Percentiles rank a stretch among this genome's conserved stretches.
phyloP scores from a whole-genome alignment of 2,113 vertebrate genomes.

The Rissa tridactyla region DNA sequence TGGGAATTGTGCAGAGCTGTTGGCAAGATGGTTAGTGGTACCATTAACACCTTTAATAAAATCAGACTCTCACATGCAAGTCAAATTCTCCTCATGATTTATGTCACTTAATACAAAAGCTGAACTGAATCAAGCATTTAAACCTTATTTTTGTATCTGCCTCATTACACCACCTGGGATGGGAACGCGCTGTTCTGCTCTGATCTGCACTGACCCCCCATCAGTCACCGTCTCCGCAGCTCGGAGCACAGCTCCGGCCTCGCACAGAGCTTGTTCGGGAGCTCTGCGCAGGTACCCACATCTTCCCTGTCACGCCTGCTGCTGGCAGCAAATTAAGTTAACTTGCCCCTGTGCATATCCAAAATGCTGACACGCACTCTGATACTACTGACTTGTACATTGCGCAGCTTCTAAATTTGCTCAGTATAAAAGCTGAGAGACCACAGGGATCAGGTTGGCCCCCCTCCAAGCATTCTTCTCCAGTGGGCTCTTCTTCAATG shows the following conservation, averaged over 20 bases:
- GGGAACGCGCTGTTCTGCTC: neutral
- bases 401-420: neutral
- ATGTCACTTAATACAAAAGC: constrained; percentile 3
- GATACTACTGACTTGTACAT: neutral
- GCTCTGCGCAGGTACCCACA: neutral
- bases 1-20: neutral
- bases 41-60: neutral
- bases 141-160: constrained; percentile 21
- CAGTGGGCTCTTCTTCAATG: too few species aligned
- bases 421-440: too few species aligned
- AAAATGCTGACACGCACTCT: neutral
- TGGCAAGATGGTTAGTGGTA: neutral
- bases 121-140: constrained; percentile 27
- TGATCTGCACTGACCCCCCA: neutral
- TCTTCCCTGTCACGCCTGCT: neutral
- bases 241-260: neutral
- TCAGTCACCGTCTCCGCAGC: neutral
- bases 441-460: too few species aligned
- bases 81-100: constrained; percentile 15
- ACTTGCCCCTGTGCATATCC: neutral
- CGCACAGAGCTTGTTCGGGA: neutral
- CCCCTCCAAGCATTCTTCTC: too few species aligned
- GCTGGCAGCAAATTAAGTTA: neutral
- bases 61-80: neutral
- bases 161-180: neutral